Conservation (phyloP, 2,113 vertebrate genomes). For the Hippoglossus stenolepis region DNA sequence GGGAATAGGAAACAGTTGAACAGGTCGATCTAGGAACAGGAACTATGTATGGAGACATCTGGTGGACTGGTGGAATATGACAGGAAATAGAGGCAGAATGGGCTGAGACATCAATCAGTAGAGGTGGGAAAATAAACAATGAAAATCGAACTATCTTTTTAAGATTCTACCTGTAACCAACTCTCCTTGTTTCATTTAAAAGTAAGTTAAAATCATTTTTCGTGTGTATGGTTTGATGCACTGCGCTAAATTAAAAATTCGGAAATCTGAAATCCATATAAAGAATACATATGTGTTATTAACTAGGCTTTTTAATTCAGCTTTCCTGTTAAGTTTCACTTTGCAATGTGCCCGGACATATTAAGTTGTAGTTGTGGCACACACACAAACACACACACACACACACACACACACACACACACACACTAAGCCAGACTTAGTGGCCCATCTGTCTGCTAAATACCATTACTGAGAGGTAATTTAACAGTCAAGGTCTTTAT, state of each 20-base stretch:
- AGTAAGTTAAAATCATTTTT: too few species aligned
- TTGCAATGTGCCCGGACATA: constrained; percentile 17
- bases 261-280: not conserved
- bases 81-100: too few species aligned
- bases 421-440: constrained; percentile 45
- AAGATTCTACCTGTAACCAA: too few species aligned
- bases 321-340: constrained; percentile 1
- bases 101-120: too few species aligned
- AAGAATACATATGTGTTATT: not conserved
- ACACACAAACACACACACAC: constrained; percentile 7
- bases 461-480: constrained; percentile 65
- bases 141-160: too few species aligned
- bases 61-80: not conserved
- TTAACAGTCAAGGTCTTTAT: constrained; percentile 66
- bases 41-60: not conserved
- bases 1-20: not conserved
- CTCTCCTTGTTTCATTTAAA: too few species aligned
- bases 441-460: constrained; percentile 64
- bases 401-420: constrained; percentile 4
- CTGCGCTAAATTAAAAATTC: too few species aligned
- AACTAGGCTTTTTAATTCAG: not conserved
- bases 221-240: too few species aligned
- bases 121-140: too few species aligned
- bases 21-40: too few species aligned
- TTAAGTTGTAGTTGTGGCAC: constrained; percentile 7